Evolutionary conservation across 2,797 vertebrate genomes (phyloP).

Genomic region (Paratrypauchen microcephalus): DNA sequence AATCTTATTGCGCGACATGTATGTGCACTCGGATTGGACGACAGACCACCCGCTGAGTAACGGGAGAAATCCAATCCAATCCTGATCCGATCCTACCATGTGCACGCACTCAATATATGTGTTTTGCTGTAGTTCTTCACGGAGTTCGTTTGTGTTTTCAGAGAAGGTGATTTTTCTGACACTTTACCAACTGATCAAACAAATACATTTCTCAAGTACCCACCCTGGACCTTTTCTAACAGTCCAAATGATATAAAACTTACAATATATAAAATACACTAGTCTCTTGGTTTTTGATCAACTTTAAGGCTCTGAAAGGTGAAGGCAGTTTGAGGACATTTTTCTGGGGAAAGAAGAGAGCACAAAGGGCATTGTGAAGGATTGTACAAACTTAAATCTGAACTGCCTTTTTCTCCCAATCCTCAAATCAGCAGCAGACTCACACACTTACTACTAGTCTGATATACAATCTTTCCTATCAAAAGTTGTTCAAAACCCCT

Average conservation of each 20-base stretch:
- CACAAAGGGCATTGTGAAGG: slow-evolving; percentile 5
- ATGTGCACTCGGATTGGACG: no score
- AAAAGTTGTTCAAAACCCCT: slow-evolving; percentile 10
- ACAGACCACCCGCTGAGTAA: no score
- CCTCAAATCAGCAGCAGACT: slow-evolving; percentile 2
- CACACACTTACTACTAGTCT: slow-evolving; percentile 18
- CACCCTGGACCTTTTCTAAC: no score
- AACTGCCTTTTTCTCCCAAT: slow-evolving; percentile 7
- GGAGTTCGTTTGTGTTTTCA: no score
- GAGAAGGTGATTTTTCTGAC: no score
- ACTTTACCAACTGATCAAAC: no score
- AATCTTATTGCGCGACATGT: no score
- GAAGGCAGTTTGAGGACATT: slow-evolving; percentile 11
- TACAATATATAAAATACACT: background rate
- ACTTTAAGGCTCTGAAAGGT: slow-evolving; percentile 2
- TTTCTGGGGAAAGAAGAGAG: slow-evolving; percentile 1
- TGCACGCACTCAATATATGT: no score
- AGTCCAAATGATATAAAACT: background rate
- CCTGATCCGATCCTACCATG: no score
- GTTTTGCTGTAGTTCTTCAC: no score
- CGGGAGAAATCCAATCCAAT: no score
- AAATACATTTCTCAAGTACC: no score
- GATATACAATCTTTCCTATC: slow-evolving; percentile 9
- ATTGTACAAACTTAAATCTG: slow-evolving; percentile 8
- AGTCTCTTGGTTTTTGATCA: background rate